These are phyloP conservation scores for Tylochromis polylepis DNA, from an alignment of 2,113 vertebrate species.

Conservation along the genomic window DNA sequence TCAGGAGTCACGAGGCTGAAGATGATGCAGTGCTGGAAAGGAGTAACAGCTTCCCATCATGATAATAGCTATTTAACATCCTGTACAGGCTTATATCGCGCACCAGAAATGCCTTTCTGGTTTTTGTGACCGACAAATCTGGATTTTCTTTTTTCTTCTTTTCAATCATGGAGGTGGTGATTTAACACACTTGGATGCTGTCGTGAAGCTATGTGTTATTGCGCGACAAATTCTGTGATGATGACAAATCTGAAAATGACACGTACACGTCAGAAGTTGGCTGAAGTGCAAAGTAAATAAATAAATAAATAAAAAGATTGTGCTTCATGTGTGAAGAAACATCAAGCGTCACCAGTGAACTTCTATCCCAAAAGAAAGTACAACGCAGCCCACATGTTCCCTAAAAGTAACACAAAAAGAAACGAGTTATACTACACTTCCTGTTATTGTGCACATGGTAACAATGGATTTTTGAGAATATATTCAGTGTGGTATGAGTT, in stretches of 20 bases:
- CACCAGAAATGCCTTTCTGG: background rate
- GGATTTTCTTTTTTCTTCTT: background rate
- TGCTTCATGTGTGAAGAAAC: background rate
- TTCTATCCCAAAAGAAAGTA: no score
- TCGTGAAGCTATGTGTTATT: background rate
- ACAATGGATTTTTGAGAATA: background rate
- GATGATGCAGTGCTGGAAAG: background rate
- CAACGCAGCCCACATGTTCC: background rate
- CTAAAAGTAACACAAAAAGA: background rate
- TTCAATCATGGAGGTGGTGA: background rate
- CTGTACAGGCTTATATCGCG: background rate
- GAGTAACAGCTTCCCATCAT: background rate
- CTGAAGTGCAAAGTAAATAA: background rate
- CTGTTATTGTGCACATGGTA: background rate
- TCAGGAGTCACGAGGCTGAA: background rate
- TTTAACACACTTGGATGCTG: background rate
- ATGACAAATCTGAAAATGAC: background rate
- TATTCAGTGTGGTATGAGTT: background rate
- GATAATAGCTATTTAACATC: background rate
- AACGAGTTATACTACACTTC: background rate
- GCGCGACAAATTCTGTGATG: background rate
- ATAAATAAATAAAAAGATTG: background rate
- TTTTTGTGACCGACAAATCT: background rate
- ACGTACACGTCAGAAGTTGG: background rate
- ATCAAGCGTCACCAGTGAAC: background rate